These are phyloP conservation scores for Nematostella vectensis DNA, from an alignment of 92 coral and sea anemone species.

Conservation along the genomic window DNA sequence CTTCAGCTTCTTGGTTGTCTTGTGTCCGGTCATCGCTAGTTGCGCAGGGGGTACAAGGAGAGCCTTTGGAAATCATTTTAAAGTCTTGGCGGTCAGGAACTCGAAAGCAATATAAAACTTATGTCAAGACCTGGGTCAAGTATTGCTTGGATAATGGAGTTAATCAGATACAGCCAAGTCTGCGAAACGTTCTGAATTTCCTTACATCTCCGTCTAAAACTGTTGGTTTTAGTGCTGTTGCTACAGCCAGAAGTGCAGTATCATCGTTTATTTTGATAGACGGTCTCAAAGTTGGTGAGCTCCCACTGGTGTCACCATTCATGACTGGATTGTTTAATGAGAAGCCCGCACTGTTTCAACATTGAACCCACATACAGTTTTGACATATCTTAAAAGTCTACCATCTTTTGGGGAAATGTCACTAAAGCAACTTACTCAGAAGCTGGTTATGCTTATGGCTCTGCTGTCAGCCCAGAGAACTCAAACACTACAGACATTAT, in stretches of 20 bases:
- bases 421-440: conserved; percentile 22
- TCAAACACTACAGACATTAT: conserved; percentile 28
- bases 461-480: conserved; percentile 41
- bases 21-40: conserved; percentile 34
- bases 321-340: conserved; percentile 38
- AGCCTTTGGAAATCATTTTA: conserved; percentile 29
- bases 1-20: conserved; percentile 48
- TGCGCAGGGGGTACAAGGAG: conserved; percentile 29
- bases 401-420: conserved; percentile 20
- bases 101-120: conserved; percentile 30
- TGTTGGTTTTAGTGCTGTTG: conserved; percentile 36
- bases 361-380: conserved; percentile 32
- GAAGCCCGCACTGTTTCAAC: no score
- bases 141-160: conserved; percentile 10
- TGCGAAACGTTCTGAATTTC: conserved; percentile 17
- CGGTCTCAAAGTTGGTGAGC: conserved; percentile 33
- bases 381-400: conserved; percentile 10
- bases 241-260: conserved; percentile 30
- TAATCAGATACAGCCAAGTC: not conserved
- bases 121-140: conserved; percentile 23
- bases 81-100: conserved; percentile 41
- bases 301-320: conserved; percentile 35
- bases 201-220: conserved; percentile 23
- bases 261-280: conserved; percentile 30
- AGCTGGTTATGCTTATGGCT: conserved; percentile 35